Evolutionary conservation across 2,113 vertebrate species (phyloP).

Genomic region (Salminus brasiliensis): DNA sequence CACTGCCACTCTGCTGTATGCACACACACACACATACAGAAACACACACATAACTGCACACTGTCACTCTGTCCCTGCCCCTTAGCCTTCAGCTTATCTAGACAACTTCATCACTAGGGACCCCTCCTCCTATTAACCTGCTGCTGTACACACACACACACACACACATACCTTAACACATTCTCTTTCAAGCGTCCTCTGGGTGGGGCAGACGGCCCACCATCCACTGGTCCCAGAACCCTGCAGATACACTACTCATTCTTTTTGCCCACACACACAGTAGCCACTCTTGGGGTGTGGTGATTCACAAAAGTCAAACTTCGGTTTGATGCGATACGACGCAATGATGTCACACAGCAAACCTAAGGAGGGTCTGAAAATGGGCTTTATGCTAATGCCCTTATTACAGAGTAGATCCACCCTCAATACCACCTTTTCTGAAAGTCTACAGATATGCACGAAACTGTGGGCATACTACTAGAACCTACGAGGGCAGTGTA

Average conservation of each 20-base stretch:
- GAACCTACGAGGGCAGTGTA: too few relatives aligned
- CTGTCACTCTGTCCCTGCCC: slow-evolving; percentile 19
- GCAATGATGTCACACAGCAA: too few relatives aligned
- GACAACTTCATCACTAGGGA: slow-evolving; percentile 52
- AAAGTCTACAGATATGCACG: too few relatives aligned
- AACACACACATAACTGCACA: neutral
- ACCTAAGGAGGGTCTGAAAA: too few relatives aligned
- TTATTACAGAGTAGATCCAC: too few relatives aligned
- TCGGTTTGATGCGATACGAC: too few relatives aligned
- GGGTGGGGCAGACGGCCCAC: slow-evolving; percentile 15
- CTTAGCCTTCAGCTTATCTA: slow-evolving; percentile 42
- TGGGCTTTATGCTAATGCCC: too few relatives aligned
- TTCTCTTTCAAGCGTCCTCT: slow-evolving; percentile 40
- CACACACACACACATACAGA: neutral
- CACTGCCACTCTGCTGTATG: slow-evolving; percentile 1
- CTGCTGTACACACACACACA: slow-evolving; percentile 29
- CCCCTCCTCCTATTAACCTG: slow-evolving; percentile 38
- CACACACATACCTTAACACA: slow-evolving; percentile 28
- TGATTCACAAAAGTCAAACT: too few relatives aligned
- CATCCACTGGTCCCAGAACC: neutral
- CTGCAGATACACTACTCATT: neutral
- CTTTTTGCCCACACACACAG: too few relatives aligned
- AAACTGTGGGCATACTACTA: too few relatives aligned
- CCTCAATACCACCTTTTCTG: too few relatives aligned
- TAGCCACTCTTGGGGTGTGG: too few relatives aligned